A percentile compares a stretch with the other conserved stretches of the same genome.
These are phyloP conservation scores for Neomonachus schauinslandi DNA, from an alignment of 2,113 vertebrate genomes.

Conservation along the genomic window DNA sequence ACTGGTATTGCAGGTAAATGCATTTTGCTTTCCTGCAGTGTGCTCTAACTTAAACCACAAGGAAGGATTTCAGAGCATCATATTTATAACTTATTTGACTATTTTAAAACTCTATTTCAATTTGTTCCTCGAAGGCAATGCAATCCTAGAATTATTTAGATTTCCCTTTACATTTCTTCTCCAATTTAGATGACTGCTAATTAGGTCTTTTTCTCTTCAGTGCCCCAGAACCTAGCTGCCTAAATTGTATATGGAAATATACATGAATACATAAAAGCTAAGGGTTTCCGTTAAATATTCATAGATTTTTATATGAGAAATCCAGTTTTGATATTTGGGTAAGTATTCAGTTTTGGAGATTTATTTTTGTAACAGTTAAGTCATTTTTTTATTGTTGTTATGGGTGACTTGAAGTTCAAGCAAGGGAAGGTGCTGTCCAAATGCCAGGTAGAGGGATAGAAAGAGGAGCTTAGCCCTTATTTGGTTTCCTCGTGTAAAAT, in stretches of 20 bases:
- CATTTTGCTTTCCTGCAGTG: neutral
- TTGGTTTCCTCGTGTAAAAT: neutral
- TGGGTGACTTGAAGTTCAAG: slow-evolving; percentile 62
- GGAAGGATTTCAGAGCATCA: slow-evolving; percentile 63
- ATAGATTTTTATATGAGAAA: slow-evolving; percentile 75
- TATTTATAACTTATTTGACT: slow-evolving; percentile 79
- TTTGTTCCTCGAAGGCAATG: slow-evolving; percentile 73
- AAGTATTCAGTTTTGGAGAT: slow-evolving; percentile 81
- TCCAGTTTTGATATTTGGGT: slow-evolving; percentile 70
- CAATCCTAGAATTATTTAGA: slow-evolving; percentile 83
- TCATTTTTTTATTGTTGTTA: slow-evolving; percentile 29
- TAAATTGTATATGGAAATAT: slow-evolving; percentile 83
- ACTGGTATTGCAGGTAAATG: slow-evolving; percentile 4
- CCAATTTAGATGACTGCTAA: slow-evolving; percentile 82
- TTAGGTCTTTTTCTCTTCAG: slow-evolving; percentile 83
- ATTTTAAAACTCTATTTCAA: slow-evolving; percentile 73
- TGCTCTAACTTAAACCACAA: slow-evolving; percentile 31
- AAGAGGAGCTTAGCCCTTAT: neutral
- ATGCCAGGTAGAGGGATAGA: neutral
- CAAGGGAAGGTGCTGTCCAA: neutral
- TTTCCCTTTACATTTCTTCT: slow-evolving; percentile 81
- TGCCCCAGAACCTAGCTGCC: slow-evolving; percentile 74
- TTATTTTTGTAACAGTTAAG: slow-evolving; percentile 71
- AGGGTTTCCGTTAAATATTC: slow-evolving; percentile 84
- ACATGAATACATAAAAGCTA: slow-evolving; percentile 79